phyloP scores from a whole-genome alignment of 2,113 vertebrate genomes.

The Verasper variegatus region DNA sequence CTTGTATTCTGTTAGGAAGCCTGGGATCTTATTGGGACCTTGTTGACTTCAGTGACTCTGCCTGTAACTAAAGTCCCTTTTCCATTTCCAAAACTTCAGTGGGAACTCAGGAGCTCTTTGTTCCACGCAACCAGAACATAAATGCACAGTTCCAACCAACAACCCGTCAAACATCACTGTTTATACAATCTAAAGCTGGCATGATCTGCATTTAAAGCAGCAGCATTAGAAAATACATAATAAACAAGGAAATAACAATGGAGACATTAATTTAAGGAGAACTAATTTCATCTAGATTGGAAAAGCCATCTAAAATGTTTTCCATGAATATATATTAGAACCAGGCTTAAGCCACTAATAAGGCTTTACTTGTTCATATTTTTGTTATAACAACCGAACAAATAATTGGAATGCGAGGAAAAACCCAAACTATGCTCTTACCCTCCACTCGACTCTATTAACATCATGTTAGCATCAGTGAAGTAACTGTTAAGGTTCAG shows the following conservation, averaged over 20 bases:
- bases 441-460: background rate
- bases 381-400: no score
- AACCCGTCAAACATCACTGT: background rate
- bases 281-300: no score
- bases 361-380: background rate
- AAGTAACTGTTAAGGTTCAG: no score
- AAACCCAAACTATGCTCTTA: background rate
- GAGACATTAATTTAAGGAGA: no score
- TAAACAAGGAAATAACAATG: no score
- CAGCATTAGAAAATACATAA: no score
- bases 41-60: constrained; percentile 35
- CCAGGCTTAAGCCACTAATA: background rate
- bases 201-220: no score
- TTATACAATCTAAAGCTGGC: no score
- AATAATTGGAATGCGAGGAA: background rate
- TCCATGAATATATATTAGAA: background rate
- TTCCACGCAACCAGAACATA: background rate
- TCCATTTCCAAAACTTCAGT: constrained; percentile 47
- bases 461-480: no score
- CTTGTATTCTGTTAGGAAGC: constrained; percentile 22
- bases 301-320: no score
- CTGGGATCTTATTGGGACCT: background rate
- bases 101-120: background rate
- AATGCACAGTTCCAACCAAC: background rate
- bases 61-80: constrained; percentile 36